Base-by-base conservation (phyloP, 2,113 vertebrate genomes). In the Corydoras sp. region DNA sequence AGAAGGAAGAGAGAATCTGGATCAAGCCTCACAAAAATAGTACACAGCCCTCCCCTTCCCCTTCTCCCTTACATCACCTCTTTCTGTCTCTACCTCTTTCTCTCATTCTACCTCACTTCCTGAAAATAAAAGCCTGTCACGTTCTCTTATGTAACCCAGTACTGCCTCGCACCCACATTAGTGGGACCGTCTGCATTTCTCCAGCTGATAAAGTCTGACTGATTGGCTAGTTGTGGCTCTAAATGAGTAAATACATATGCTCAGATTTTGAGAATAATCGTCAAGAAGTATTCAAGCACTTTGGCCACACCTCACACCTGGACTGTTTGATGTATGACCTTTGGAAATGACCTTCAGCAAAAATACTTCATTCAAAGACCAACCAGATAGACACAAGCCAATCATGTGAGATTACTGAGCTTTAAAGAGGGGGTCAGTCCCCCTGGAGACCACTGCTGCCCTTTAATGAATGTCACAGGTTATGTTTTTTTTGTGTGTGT, bases 71-170 rank as follows among this genome's bases (percentile, higher is more conserved):
- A 65, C 56, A 68, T 68, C 72, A 69, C 72, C 60, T 71, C 67
- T 72, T 55, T 65, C 68, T 74, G 30, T 76, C 63, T 71, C 74
- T 56, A 29, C 48, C 54, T 77, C 64, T 68, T 68, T 71, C 58
- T 72, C 61, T 74, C 54, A 63, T 60, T 71, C 70, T 76, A 69
- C 72, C 73, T 71, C 56, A 24, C 56, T 75, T 79, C 68, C 74
- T 65, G 62, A 60, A 77, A 75, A 83, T 83, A 74, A 82, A 82
- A 82, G 82, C 77, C 35, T 81, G 80, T 82, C 80, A 82, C 79
- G 77, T 81, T 82, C 80, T 81, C 73, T 81, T 83, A 82, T 79
- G 60, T 77, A 83, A 81, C 69, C 48, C 62, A 74, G 60, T 49
- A 7, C 61, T 72, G 64, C 62, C 69, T 73, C 62, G 71, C 78